Evolutionary conservation across 2,888 invertebrate genomes (phyloP), one percentile per base, ranked within the genome.

Genomic region (Prosapia bicincta): DNA sequence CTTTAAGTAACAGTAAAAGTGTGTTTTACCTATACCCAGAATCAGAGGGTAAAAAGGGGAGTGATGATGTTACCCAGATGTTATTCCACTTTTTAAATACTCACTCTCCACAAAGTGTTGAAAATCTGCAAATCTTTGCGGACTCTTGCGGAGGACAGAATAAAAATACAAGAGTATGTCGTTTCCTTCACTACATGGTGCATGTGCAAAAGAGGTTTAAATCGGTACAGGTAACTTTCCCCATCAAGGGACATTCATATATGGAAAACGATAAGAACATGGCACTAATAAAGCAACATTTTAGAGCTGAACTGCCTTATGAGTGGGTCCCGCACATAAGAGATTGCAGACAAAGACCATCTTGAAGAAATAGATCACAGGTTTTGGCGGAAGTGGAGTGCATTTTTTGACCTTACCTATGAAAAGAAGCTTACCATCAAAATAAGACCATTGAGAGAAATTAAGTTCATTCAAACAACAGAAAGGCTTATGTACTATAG

Each of bases 401-500:
- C n/a, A 30, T 74, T 74, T 66, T n/a, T 74, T 20, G 30, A 6
- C 28, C 23, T 74, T 26, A 69, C 69, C 66, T 74, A 74, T 25
- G 54, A 25, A 25, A 74, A 74, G 28, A 74, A 74, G 43, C 30
- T 74, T 24, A 65, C 65, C 25, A 26, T 70, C 10, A 26, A 20
- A 28, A 74, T 30, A 65, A 70, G 75, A 66, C 70, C 75, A 23
- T 65, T 75, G 20, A 75, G 24, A 70, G 75, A 75, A 65, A 9
- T 75, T 10, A 75, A 75, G 20, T 7, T 75, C 13, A 66, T 70
- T 9, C n/a, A 71, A 24, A 38, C 10, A 7, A 25, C 71, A 24
- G 75, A 75, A 66, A n/a, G 75, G 25, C 66, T 75, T 24, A 26
- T 75, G 71, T 25, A 75, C 38, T 75, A 66, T 66, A 75, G 75